Evolutionary conservation across 2,888 invertebrate genomes (phyloP), one percentile per base, ranked within the genome.

Genomic region (Leptinotarsa haldemani): DNA sequence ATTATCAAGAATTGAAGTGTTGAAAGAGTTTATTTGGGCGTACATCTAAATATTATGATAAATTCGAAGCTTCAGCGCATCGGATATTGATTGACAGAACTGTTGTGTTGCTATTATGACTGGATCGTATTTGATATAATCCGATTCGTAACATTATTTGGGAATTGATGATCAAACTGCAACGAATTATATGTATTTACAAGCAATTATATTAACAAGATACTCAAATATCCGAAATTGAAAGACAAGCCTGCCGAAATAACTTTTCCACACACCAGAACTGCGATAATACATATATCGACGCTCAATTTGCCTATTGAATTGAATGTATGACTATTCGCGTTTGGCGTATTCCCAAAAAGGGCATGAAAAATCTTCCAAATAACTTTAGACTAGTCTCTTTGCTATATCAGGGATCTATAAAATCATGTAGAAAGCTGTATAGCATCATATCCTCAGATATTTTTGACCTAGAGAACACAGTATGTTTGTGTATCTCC

Each of bases 41-140:
- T 77, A 79, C 79, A 77, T 82, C 81, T 81, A 86, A 86, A 85
- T 86, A 85, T 86, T 86, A 84, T 84, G 85, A 86, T 84, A 81
- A 80, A 80, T 81, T 74, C 80, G 80, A 83, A 82, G 64, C 65
- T 75, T 71, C 65, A 74, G 76, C 73, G 73, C 74, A 61, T 67
- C 65, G 46, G 61, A 69, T 73, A 73, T 46, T 78, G 78, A 78
- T 71, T 75, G 74, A 76, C 71, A 71, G 65, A 71, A 61, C 61
- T 61, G 61, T 61, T 61, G 61, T 61, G 61, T 16, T 61, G n/a
- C 18, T 40, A 30, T 16, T 30, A 40, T 16, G 61, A 40, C 61
- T 40, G 61, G 16, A n/a, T 61, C n/a, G 30, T 30, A 61, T 30
- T 56, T 22, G 1, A 56, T 22, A 56, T 22, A 56, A 22, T 56